Base-by-base conservation (phyloP, 2,113 vertebrate genomes). In the Synodontis membranacea region DNA sequence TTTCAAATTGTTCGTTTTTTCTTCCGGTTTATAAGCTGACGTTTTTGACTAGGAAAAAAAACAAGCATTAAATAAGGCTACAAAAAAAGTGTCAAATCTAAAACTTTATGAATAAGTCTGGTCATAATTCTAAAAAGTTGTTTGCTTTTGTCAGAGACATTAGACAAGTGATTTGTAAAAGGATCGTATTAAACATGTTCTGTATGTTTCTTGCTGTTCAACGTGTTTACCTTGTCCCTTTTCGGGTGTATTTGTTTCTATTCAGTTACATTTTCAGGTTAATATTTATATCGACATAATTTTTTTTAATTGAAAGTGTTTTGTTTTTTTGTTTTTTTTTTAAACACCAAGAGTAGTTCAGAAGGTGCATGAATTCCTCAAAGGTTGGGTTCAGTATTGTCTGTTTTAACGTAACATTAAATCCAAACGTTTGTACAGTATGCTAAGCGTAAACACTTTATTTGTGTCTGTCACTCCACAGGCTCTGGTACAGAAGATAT, bases 401-500 rank as follows among this genome's bases (percentile, higher is more conserved):
- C 21, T 54, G 34, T 21, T 10, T 74, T 44, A 70, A 42, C 42
- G 68, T 70, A 39, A 21, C 3, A 39, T 3, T 2, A 42, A 72
- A 42, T 23, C 2, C 44, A 11, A 21, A 21, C 19, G n/a, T 34
- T 21, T 34, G 25, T 50, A 52, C 2, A 48, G 4, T 46, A 78
- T 54, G 3, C 34, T 70, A 62, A 52, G 25, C 48, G 4, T 42
- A 50, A 34, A 17, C 17, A 48, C 10, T 19, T 48, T 54, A 44
- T 42, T 50, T 58, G 11, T 2, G 5, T 87, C 42, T 15, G 9
- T 11, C 21, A 11, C 54, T 78, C 42, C 93, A 87, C 91, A 99
- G 98, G 88, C 95, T 99, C 92, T 97, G 98, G 97, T 94, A 95
- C 84, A 96, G 96, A 84, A 94, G 97, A 90, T 95, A 94, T 87